Evolutionary conservation across 1,140 invertebrate species (phyloP).

Genomic region (Helicoverpa armigera): DNA sequence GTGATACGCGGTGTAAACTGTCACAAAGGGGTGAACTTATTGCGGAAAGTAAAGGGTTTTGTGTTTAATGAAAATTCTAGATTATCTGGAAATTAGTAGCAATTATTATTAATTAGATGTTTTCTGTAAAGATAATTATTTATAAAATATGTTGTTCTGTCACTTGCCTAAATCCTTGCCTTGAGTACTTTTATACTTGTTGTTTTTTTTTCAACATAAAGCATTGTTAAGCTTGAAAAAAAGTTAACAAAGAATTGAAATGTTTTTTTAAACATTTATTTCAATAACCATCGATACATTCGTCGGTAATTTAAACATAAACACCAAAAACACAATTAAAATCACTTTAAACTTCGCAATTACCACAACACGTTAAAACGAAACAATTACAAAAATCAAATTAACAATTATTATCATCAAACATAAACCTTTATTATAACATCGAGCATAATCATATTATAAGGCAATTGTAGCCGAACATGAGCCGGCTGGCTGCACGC

Average conservation of each 20-base stretch:
- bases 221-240: no score
- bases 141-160: no score
- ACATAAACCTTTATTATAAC: conserved; percentile 42
- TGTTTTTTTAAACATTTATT: no score
- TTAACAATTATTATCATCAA: conserved; percentile 23
- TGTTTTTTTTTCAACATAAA: no score
- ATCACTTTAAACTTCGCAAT: conserved; percentile 1
- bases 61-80: background rate
- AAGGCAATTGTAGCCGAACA: conserved; percentile 42
- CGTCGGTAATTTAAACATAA: no score
- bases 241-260: no score
- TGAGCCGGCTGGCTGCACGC: conserved; percentile 33
- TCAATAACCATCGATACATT: no score
- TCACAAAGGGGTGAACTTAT: background rate
- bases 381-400: background rate
- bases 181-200: no score
- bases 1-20: background rate
- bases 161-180: no score
- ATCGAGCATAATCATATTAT: conserved; percentile 42
- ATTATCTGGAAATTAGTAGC: no score
- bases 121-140: no score
- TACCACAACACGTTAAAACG: conserved; percentile 15
- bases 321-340: background rate
- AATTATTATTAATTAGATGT: no score
- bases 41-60: background rate